Evolutionary conservation across 2,113 vertebrate species (phyloP).

Genomic region (Hyaena hyaena): DNA sequence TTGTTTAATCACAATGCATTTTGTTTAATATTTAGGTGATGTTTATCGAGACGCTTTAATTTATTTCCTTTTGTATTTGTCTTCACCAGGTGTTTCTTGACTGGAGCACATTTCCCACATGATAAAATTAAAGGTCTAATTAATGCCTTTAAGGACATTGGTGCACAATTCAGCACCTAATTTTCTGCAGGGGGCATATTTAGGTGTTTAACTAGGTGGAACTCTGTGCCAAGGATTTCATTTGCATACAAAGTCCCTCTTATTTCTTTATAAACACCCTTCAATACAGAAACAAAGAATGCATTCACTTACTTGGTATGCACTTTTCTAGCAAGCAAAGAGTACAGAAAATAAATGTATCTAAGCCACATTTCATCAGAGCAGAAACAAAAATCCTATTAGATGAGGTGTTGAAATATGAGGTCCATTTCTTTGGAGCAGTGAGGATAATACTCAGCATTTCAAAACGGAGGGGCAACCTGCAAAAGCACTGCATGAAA

Average conservation of each 20-base stretch:
- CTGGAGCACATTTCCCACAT: conserved; percentile 75
- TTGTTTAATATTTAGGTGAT: conserved; percentile 75
- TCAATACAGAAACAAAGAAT: conserved; percentile 61
- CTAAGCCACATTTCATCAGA: conserved; percentile 70
- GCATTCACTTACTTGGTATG: conserved; percentile 25
- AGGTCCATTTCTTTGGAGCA: conserved; percentile 73
- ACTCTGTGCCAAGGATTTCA: conserved; percentile 74
- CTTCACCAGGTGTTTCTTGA: conserved; percentile 81
- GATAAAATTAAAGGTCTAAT: conserved; percentile 82
- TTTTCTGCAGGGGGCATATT: conserved; percentile 81
- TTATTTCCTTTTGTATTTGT: conserved; percentile 75
- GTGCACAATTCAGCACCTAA: conserved; percentile 80
- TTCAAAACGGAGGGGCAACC: conserved; percentile 22
- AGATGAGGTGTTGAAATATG: conserved; percentile 74
- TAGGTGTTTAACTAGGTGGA: conserved; percentile 83
- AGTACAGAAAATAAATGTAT: conserved; percentile 72
- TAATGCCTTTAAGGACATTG: conserved; percentile 81
- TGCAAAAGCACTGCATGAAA: conserved; percentile 42
- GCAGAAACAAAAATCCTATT: conserved; percentile 74
- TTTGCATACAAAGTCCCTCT: conserved; percentile 77
- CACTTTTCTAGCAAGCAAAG: conserved; percentile 63
- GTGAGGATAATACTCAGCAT: conserved; percentile 55
- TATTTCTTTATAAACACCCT: conserved; percentile 67
- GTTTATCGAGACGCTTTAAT: conserved; percentile 69
- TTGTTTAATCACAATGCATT: conserved; percentile 65